Evolutionary conservation across 2,888 invertebrate genomes (phyloP), one percentile per base, ranked within the genome.

Genomic region (Sphinx pinastri): DNA sequence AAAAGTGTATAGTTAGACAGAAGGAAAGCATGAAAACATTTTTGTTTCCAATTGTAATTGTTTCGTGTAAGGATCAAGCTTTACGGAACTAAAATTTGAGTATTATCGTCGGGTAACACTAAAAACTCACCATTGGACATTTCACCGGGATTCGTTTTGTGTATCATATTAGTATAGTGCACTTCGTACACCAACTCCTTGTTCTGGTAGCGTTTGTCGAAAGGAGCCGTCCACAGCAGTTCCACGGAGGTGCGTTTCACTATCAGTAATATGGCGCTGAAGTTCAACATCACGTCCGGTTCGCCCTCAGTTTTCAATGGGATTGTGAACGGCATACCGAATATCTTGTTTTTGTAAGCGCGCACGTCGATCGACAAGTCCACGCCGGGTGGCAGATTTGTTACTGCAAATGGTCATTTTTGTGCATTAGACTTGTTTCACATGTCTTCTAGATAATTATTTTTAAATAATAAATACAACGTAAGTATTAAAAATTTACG

Each of bases 151-250:
- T 77, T 76, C 54, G 81, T 78, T 72, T 82, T 83, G 31, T 81
- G 84, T 68, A 86, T 80, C 67, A 87, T 80, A 91, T 94, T 76
- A 82, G 96, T 96, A 79, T 97, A 97, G 84, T 97, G 96, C 58
- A 97, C 93, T 25, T 96, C 97, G 82, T 97, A 98, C 6, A 90
- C 79, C n/a, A 92, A 55, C 12, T 87, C 82, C 68, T 86, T 87
- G 45, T 82, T 84, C 74, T 86, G 87, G 67, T 92, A 96, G n/a
- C 95, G 88, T 0, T 91, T 88, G 55, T 94, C 94, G 31, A 93
- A 93, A 0, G 97, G 96, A 11, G 95, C 92, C 14, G 94, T 89
- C 97, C 98, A 98, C 11, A 88, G 90, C 16, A 98, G 80, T 75
- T 95, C 95, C 0, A 97, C 96, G 0, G 95, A 88, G 0, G 96